These are phyloP conservation scores for Phyto melanocephala DNA, from an alignment of 2,888 invertebrate species.

Conservation along the genomic window DNA sequence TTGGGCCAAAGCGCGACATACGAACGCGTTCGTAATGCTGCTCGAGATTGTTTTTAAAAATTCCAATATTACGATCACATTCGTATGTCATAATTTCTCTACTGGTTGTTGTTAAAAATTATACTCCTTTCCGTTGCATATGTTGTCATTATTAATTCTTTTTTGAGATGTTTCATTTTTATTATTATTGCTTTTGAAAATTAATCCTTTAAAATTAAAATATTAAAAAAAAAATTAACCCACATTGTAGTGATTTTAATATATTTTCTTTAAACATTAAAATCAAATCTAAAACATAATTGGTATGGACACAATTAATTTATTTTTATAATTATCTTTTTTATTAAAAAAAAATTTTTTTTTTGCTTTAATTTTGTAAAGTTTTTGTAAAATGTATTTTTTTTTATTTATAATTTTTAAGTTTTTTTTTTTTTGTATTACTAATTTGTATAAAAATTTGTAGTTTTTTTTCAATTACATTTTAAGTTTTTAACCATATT, in stretches of 20 bases:
- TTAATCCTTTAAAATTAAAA: not conserved
- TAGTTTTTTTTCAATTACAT: too few species aligned
- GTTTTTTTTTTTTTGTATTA: too few species aligned
- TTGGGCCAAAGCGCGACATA: too few species aligned
- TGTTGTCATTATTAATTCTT: not conserved
- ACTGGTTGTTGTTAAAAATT: not conserved
- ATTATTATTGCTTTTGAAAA: too few species aligned
- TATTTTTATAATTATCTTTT: conserved; percentile 16
- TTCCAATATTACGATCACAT: too few species aligned
- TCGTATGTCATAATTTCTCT: too few species aligned
- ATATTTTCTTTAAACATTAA: conserved; percentile 6
- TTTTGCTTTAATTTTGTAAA: conserved; percentile 5
- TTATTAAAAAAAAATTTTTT: not conserved
- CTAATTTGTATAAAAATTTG: too few species aligned
- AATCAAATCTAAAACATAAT: conserved; percentile 41
- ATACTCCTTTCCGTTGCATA: not conserved
- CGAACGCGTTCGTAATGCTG: too few species aligned
- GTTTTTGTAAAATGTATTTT: not conserved
- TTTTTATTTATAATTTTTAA: conserved; percentile 25
- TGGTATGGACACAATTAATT: conserved; percentile 65
- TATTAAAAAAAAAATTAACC: conserved; percentile 17
- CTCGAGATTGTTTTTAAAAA: too few species aligned
- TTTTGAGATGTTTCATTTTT: conserved; percentile 28
- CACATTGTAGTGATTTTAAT: not conserved
- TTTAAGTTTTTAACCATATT: conserved; percentile 39